Evolutionary conservation across 2,113 vertebrate genomes (phyloP).

Genomic region (Sylvia atricapilla): DNA sequence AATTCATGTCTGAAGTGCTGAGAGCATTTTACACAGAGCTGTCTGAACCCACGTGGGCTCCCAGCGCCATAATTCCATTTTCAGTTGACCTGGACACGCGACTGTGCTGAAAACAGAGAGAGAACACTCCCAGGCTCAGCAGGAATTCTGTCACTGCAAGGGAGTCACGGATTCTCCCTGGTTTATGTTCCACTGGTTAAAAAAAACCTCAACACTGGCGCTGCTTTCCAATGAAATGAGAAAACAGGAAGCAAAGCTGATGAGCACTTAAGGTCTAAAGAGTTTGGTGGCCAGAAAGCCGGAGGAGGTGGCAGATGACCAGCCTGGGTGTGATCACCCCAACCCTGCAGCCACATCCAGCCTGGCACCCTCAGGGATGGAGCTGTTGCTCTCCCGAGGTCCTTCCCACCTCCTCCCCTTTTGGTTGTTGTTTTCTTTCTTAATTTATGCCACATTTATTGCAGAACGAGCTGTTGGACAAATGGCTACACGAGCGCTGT

Average conservation of each 20-base stretch:
- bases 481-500: rapidly evolving
- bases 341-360: neutral
- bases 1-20: neutral
- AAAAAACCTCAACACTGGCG: neutral
- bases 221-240: neutral
- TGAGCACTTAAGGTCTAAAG: neutral
- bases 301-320: neutral
- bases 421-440: neutral
- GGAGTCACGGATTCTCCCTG: neutral
- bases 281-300: neutral
- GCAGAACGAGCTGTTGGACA: neutral
- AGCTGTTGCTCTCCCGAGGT: neutral
- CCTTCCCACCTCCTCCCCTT: neutral
- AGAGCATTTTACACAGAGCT: neutral
- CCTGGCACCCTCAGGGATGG: rapidly evolving
- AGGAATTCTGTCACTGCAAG: neutral
- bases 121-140: neutral
- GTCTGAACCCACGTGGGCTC: neutral
- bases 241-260: neutral
- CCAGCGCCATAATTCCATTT: neutral
- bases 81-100: neutral
- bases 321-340: neutral
- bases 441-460: neutral
- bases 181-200: neutral
- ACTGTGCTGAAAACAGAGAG: neutral